phyloP scores from a whole-genome alignment of 2,113 vertebrate species.

The Gallinago media region DNA sequence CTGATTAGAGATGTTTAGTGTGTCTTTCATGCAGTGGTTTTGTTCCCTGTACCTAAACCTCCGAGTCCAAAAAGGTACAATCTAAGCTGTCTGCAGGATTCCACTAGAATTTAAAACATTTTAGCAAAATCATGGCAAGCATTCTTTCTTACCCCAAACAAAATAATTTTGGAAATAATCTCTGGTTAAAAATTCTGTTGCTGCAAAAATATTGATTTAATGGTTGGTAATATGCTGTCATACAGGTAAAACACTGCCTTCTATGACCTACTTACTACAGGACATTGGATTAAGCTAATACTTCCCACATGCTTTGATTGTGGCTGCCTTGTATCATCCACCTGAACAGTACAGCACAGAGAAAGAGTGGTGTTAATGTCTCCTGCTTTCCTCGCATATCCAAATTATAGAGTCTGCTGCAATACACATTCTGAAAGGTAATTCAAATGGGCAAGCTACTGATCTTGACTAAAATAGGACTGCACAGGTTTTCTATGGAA shows the following conservation, averaged over 20 bases:
- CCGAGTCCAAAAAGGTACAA: neutral
- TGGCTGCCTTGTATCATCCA: neutral
- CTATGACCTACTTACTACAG: neutral
- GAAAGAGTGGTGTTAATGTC: neutral
- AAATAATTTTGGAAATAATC: neutral
- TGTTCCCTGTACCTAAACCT: slow-evolving; percentile 16
- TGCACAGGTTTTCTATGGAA: neutral
- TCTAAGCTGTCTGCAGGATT: slow-evolving; percentile 30
- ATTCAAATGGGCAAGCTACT: neutral
- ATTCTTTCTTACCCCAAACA: neutral
- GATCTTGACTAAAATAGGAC: neutral
- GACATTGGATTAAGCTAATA: neutral
- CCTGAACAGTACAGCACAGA: neutral
- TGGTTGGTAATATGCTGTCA: neutral
- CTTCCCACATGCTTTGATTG: neutral
- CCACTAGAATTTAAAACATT: slow-evolving; percentile 40
- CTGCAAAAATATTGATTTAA: neutral
- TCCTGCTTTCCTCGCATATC: neutral
- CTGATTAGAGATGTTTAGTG: slow-evolving; percentile 54
- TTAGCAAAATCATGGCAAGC: neutral
- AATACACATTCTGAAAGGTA: neutral
- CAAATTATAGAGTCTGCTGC: neutral
- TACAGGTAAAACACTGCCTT: neutral
- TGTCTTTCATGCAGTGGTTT: slow-evolving; percentile 29
- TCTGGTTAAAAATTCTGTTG: neutral